These are phyloP conservation scores for Melopsittacus undulatus DNA, from an alignment of 2,797 vertebrate genomes.

Conservation along the genomic window DNA sequence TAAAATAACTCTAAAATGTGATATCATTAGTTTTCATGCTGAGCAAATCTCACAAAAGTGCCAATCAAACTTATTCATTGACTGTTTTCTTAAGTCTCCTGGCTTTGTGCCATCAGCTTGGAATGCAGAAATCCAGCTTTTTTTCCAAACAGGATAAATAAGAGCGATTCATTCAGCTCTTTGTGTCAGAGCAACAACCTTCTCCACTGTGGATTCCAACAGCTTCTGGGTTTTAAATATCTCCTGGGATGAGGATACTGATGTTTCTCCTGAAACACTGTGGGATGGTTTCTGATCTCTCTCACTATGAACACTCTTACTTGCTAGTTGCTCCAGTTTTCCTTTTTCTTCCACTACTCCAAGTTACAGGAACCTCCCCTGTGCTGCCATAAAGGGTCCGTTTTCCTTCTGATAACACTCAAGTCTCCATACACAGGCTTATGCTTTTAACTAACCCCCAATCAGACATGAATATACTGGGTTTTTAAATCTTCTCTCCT, in stretches of 20 bases:
- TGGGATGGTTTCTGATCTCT: neutral
- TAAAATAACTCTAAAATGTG: neutral
- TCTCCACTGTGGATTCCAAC: neutral
- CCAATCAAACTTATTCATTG: neutral
- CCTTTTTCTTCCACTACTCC: neutral
- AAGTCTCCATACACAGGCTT: neutral
- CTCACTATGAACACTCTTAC: neutral
- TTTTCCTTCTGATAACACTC: neutral
- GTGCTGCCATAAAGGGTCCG: rapidly evolving
- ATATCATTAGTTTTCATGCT: neutral
- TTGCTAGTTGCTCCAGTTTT: neutral
- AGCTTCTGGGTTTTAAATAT: neutral
- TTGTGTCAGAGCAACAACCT: neutral
- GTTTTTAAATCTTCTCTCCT: neutral
- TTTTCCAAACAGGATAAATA: neutral
- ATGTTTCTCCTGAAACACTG: neutral
- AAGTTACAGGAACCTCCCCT: neutral
- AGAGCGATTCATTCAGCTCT: neutral
- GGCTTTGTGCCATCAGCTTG: neutral
- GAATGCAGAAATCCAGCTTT: neutral
- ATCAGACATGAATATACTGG: neutral
- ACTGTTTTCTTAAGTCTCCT: neutral
- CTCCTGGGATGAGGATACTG: neutral
- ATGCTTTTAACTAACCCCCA: rapidly evolving
- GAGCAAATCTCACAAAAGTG: neutral